Evolutionary conservation across 1,140 invertebrate species (phyloP), one percentile per base, ranked within the genome.

Genomic region (Zaprionus tsacasi): DNA sequence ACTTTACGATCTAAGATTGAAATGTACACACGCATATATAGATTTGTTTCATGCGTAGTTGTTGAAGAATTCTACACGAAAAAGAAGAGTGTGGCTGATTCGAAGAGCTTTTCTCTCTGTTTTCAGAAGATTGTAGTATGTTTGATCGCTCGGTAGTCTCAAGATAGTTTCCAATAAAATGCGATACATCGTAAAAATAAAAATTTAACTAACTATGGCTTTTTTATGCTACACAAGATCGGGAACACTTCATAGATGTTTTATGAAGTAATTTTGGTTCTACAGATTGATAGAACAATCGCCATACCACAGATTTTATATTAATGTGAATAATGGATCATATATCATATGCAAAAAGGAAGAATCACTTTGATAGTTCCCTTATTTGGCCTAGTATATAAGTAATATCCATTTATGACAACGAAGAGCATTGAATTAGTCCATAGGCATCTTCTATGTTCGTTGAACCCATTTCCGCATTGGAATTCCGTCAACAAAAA

Each of bases 61-160:
- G 25, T 5, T 25, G 13, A 13, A n/a, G 40, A 48, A 50, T 58
- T 70, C 58, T 54, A 38, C 69, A 72, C 35, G 63, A 67, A 71
- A 52, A 25, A 40, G 70, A 66, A 52, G 69, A 70, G 54, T 11
- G 52, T 15, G 6, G 33, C 25, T 15, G 17, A 40, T 6, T 12
- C 38, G 7, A 12, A 11, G 25, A 33, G 12, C 7, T n/a, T 27
- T 55, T 54, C 25, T 54, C 21, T 55, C 12, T 55, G 21, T 55
- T 54, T 21, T 54, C 21, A 54, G 25, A 27, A 54, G 21, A 54
- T 64, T 65, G 50, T 43, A 38, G 17, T 13, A 40, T 54, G 17
- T 63, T 52, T 21, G 12, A 27, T 40, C 21, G 35, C 8, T n/a
- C 12, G 1, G 8, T 30, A 43, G 21, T 27, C 57, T 12, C 57